Percentiles rank a stretch among this genome's conserved stretches.
Conservation (phyloP, 2,888 invertebrate species). For the Dysmachus trigonus region DNA sequence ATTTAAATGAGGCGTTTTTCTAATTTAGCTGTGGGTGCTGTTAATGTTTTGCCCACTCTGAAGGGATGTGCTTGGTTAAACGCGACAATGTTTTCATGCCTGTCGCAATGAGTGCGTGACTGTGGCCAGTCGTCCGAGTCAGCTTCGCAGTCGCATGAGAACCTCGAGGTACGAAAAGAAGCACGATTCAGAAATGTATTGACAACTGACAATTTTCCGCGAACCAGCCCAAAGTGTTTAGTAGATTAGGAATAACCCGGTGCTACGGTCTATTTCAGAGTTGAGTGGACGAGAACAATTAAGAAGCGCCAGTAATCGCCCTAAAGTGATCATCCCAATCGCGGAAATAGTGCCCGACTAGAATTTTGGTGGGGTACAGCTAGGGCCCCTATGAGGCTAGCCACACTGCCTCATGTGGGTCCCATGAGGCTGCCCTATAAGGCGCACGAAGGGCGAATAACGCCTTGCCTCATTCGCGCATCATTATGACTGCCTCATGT, state of each 20-base stretch:
- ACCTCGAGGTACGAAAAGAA: neutral
- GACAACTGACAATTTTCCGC: neutral
- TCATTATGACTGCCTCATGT: too few relatives aligned
- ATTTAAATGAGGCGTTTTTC: neutral
- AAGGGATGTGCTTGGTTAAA: neutral
- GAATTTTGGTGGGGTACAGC: too few relatives aligned
- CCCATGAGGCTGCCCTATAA: too few relatives aligned
- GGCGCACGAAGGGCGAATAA: too few relatives aligned
- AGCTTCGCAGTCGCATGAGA: neutral
- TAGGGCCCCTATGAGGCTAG: too few relatives aligned
- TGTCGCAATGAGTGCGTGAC: neutral
- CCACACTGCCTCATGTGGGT: too few relatives aligned
- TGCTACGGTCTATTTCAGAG: slow-evolving; percentile 5
- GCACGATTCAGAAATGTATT: neutral
- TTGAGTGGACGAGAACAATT: slow-evolving; percentile 20
- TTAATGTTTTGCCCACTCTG: neutral
- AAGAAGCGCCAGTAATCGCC: neutral
- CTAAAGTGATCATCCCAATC: neutral
- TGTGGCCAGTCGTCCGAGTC: neutral
- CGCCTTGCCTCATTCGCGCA: too few relatives aligned
- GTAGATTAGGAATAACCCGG: neutral
- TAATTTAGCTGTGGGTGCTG: neutral
- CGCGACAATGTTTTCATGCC: neutral
- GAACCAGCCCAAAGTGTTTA: slow-evolving; percentile 3
- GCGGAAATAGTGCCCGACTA: neutral